Conservation (phyloP, 2,888 invertebrate genomes). For the Sphaerophoria rueppellii region DNA sequence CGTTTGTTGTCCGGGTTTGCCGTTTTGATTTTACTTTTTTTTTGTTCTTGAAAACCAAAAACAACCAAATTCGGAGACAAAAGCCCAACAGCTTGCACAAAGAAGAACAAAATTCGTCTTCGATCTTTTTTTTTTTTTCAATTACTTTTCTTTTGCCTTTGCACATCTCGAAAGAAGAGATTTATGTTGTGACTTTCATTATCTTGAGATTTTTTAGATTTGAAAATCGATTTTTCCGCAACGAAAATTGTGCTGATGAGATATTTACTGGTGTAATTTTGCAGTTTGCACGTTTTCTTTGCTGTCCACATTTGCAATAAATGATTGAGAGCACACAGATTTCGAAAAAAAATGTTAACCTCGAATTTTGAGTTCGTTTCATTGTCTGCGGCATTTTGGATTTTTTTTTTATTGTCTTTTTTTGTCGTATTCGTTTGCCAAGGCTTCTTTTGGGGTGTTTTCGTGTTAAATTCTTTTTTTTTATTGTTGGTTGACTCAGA, state of each 20-base stretch:
- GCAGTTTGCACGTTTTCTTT: conserved; percentile 68
- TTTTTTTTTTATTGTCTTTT: conserved; percentile 34
- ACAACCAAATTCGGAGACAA: conserved; percentile 55
- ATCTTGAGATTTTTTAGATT: conserved; percentile 43
- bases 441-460: conserved; percentile 25
- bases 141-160: neutral
- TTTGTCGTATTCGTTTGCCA: conserved; percentile 22
- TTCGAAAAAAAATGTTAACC: conserved; percentile 57
- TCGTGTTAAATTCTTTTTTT: neutral
- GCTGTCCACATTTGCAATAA: neutral
- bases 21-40: conserved; percentile 23
- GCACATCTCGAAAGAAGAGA: conserved; percentile 28
- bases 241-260: conserved; percentile 21
- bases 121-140: conserved; percentile 21
- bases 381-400: conserved; percentile 56
- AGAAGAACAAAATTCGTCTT: conserved; percentile 29
- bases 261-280: conserved; percentile 34
- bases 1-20: conserved; percentile 47
- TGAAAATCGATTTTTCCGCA: conserved; percentile 41
- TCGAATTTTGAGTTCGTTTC: conserved; percentile 56
- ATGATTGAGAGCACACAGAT: conserved; percentile 31
- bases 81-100: conserved; percentile 51
- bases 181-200: conserved; percentile 5
- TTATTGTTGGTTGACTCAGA: conserved; percentile 10
- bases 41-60: conserved; percentile 31